Evolutionary conservation across 2,888 invertebrate genomes (phyloP).

Genomic region (Cylloceria caligata): DNA sequence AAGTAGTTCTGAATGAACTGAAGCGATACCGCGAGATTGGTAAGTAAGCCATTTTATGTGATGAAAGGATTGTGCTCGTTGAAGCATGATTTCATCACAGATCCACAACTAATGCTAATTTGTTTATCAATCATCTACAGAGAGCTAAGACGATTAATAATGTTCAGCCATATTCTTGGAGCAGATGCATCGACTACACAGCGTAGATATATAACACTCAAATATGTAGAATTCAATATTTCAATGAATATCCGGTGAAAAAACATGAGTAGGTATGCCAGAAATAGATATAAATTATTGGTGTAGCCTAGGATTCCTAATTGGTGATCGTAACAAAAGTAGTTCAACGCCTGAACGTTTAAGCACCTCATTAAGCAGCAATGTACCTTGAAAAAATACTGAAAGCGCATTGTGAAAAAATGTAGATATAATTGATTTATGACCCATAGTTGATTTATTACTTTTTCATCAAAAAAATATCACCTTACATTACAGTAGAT

Average conservation of each 20-base stretch:
- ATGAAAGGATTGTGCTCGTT: not conserved
- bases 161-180: not conserved
- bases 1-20: conserved; percentile 89
- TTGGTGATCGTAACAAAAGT: conserved; percentile 37
- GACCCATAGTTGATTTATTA: not conserved
- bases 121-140: conserved; percentile 45
- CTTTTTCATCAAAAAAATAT: conserved; percentile 24
- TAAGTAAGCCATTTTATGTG: conserved; percentile 42
- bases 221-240: conserved; percentile 27
- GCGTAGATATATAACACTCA: not conserved
- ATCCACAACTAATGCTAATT: not conserved
- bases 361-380: conserved; percentile 41
- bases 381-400: not conserved
- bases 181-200: conserved; percentile 23
- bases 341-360: conserved; percentile 39
- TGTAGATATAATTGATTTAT: not conserved
- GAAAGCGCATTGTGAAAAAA: not conserved
- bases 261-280: conserved; percentile 6
- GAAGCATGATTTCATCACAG: not conserved
- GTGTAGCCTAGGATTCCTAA: too few species aligned
- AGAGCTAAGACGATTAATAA: conserved; percentile 44
- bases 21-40: conserved; percentile 85
- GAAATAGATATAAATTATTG: conserved; percentile 30
- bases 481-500: conserved; percentile 12
- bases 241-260: not conserved